A percentile compares a stretch with the other conserved stretches of the same genome.
These are phyloP conservation scores for Oceanodroma leucorhoa DNA, from an alignment of 2,797 vertebrate genomes.

Conservation along the genomic window DNA sequence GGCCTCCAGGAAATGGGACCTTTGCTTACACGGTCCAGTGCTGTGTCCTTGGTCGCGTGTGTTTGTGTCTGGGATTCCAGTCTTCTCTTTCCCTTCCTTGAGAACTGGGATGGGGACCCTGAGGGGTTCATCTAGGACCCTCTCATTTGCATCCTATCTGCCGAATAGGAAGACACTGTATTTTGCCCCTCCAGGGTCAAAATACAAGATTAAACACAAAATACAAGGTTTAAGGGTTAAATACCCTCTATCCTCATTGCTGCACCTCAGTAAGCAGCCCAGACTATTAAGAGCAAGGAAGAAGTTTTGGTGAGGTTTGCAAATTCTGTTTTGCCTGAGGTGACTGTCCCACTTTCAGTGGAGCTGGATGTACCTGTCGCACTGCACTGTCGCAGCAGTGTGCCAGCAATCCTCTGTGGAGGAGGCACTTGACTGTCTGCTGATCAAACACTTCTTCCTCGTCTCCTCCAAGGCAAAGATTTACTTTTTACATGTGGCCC, in stretches of 20 bases:
- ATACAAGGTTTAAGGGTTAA: background rate
- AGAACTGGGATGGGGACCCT: background rate
- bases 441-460: slow-evolving; percentile 47
- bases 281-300: background rate
- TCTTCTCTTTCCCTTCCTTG: background rate
- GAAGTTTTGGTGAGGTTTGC: slow-evolving; percentile 2
- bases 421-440: slow-evolving; percentile 30
- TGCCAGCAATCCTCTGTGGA: slow-evolving; percentile 15
- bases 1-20: background rate
- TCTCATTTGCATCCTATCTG: background rate
- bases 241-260: background rate
- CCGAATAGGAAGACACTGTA: background rate
- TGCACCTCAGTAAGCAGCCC: background rate
- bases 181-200: background rate
- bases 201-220: background rate
- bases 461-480: slow-evolving; percentile 58
- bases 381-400: background rate
- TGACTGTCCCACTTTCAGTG: slow-evolving; percentile 34
- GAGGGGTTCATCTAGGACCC: background rate
- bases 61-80: background rate
- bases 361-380: background rate
- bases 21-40: background rate
- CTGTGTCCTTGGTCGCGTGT: rapidly evolving
- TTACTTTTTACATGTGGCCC: slow-evolving; percentile 30
- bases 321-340: slow-evolving; percentile 20